A percentile compares a stretch with the other conserved stretches of the same genome.
Evolutionary conservation across 2,888 invertebrate species (phyloP).

Genomic region (Fragum whitleyi): DNA sequence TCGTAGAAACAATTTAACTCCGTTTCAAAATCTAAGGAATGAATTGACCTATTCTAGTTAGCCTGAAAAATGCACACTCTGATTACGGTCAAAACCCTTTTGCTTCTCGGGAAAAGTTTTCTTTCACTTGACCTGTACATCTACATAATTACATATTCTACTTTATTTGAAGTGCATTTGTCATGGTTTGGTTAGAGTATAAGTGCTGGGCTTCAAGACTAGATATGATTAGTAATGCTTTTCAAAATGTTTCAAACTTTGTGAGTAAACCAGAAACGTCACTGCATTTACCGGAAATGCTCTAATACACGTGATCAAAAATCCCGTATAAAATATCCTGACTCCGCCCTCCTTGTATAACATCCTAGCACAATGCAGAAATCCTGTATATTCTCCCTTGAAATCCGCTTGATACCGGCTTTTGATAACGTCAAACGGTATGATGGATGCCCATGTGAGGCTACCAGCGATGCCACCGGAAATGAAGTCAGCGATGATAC

Average conservation of each 20-base stretch:
- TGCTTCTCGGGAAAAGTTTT: too few species aligned
- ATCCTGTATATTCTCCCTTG: conserved; percentile 87
- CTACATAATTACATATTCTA: too few species aligned
- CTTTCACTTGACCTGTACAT: too few species aligned
- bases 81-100: too few species aligned
- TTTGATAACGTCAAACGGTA: conserved; percentile 92
- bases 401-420: conserved; percentile 90
- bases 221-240: conserved; percentile 10
- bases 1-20: too few species aligned
- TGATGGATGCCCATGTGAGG: conserved; percentile 89
- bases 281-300: conserved; percentile 90
- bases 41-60: too few species aligned
- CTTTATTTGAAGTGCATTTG: too few species aligned
- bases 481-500: conserved; percentile 75
- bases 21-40: too few species aligned
- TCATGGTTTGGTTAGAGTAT: too few species aligned
- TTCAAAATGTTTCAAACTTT: conserved; percentile 70
- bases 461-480: conserved; percentile 86
- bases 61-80: too few species aligned
- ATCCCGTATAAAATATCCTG: conserved; percentile 88
- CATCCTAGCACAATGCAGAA: conserved; percentile 87
- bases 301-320: conserved; percentile 88
- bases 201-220: too few species aligned
- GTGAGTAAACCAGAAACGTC: conserved; percentile 86
- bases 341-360: conserved; percentile 88